A percentile compares a stretch with the other conserved stretches of the same genome.
These are phyloP conservation scores for Anas georgica DNA, from an alignment of 2,797 vertebrate genomes.

Conservation along the genomic window DNA sequence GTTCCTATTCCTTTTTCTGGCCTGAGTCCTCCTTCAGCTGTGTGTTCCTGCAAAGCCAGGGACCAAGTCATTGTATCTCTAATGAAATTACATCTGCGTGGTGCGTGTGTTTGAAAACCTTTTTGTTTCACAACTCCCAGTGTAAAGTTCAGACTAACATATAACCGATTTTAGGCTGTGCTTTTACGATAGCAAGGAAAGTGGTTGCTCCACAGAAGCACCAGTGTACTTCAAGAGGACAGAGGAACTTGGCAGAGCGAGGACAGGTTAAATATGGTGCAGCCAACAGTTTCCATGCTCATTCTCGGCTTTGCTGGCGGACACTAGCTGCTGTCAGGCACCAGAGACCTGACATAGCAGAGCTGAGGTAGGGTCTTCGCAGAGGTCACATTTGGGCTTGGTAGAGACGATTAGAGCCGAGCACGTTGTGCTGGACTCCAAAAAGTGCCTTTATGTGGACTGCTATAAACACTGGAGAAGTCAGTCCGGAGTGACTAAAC, in stretches of 20 bases:
- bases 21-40: background rate
- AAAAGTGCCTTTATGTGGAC: background rate
- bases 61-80: background rate
- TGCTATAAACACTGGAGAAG: background rate
- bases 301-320: background rate
- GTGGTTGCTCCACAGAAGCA: background rate
- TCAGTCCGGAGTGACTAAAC: background rate
- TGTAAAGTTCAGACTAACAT: slow-evolving; percentile 38
- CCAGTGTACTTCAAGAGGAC: background rate
- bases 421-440: background rate
- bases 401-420: background rate
- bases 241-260: fast-evolving
- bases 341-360: background rate
- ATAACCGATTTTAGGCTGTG: background rate
- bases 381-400: background rate
- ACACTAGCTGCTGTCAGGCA: background rate
- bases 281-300: background rate
- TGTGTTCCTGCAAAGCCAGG: background rate
- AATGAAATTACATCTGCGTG: background rate
- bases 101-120: background rate
- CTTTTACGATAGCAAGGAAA: background rate
- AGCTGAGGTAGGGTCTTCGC: background rate
- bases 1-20: background rate
- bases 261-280: background rate
- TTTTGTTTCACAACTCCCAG: background rate